Conservation (phyloP, 1,140 invertebrate species). For the Microplitis demolitor region DNA sequence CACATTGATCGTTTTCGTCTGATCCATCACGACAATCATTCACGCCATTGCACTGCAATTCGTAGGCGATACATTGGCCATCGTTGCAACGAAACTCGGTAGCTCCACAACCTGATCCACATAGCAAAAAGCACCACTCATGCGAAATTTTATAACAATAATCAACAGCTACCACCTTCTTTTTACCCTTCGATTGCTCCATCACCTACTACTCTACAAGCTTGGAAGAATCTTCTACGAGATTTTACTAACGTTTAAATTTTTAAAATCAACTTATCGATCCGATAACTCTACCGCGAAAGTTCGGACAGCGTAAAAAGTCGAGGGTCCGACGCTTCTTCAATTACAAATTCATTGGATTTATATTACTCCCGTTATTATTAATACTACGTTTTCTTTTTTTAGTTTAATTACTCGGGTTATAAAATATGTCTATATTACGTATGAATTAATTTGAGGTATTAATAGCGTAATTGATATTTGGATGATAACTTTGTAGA, state of each 20-base stretch:
- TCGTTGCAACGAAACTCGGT: constrained; percentile 73
- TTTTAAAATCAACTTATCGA: constrained; percentile 16
- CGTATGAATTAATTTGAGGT: not conserved
- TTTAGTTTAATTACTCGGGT: not conserved
- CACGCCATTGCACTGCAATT: constrained; percentile 69
- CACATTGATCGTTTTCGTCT: constrained; percentile 72
- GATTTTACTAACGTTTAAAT: not conserved
- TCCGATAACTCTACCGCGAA: constrained; percentile 8
- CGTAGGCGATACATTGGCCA: constrained; percentile 68
- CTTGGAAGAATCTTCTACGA: not conserved
- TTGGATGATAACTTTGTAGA: not conserved
- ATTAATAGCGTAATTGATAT: not conserved
- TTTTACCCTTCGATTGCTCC: constrained; percentile 26
- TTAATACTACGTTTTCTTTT: not conserved
- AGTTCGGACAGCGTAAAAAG: constrained; percentile 40
- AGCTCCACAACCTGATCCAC: constrained; percentile 62
- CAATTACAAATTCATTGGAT: constrained; percentile 15
- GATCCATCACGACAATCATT: constrained; percentile 74
- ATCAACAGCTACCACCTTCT: constrained; percentile 25
- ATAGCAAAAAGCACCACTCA: constrained; percentile 51
- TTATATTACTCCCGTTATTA: not conserved
- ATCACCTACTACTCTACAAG: constrained; percentile 2
- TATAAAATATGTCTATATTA: no score
- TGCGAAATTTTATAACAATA: constrained; percentile 35
- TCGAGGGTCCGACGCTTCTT: constrained; percentile 36